Percentiles rank a stretch among this genome's conserved stretches.
phyloP scores from a whole-genome alignment of 2,888 invertebrate genomes.

The Alitta virens region DNA sequence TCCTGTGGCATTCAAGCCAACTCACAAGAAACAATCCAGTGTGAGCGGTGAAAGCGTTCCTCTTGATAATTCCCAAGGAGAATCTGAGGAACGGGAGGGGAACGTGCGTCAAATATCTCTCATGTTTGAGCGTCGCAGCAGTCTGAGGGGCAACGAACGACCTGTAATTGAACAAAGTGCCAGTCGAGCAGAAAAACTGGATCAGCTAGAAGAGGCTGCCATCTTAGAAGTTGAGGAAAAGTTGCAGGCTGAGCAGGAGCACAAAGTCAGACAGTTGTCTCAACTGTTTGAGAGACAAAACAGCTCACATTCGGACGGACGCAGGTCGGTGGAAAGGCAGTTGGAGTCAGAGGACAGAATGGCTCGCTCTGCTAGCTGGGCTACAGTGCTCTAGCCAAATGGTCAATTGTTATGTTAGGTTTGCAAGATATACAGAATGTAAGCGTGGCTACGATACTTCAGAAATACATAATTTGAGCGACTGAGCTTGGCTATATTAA shows the following conservation, averaged over 20 bases:
- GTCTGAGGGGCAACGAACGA: slow-evolving; percentile 1
- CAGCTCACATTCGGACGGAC: slow-evolving; percentile 1
- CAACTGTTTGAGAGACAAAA: slow-evolving; percentile 9
- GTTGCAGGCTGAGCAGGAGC: slow-evolving; percentile 10
- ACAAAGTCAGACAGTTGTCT: slow-evolving; percentile 8
- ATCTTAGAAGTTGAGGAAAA: background rate
- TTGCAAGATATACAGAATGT: no score
- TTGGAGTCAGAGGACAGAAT: no score
- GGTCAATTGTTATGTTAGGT: no score
- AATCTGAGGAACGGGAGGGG: slow-evolving; percentile 3
- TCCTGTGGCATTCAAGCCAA: no score
- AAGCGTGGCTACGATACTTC: no score
- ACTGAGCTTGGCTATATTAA: no score
- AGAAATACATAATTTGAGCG: no score
- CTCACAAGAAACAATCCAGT: no score
- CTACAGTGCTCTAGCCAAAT: no score
- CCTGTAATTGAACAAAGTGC: background rate
- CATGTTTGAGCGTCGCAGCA: slow-evolving; percentile 13
- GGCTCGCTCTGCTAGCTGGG: no score
- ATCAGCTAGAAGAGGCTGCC: background rate
- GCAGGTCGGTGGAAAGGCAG: no score
- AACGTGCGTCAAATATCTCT: slow-evolving; percentile 10
- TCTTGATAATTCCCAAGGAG: no score
- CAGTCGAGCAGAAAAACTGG: slow-evolving; percentile 1
- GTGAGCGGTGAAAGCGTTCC: background rate